Conservation (phyloP, 2,113 vertebrate species). For the Ahaetulla prasina region DNA sequence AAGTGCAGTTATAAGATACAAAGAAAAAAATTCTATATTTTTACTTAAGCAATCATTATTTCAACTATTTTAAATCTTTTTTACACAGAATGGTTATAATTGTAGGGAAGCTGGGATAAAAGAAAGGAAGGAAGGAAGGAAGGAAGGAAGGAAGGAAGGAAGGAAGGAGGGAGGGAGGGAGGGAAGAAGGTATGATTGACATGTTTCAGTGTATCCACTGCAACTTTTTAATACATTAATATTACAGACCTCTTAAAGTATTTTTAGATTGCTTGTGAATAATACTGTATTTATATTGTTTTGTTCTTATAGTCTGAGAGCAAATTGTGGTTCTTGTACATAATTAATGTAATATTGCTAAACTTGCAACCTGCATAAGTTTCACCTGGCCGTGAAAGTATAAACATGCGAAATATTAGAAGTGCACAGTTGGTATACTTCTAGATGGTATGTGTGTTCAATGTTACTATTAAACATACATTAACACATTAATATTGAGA, state of each 20-base stretch:
- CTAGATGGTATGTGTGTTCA: background rate
- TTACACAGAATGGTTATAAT: background rate
- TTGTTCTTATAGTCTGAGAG: background rate
- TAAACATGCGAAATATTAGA: background rate
- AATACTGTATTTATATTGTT: background rate
- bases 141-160: background rate
- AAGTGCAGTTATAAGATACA: background rate
- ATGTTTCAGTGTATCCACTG: background rate
- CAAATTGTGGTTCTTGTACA: background rate
- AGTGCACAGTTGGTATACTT: background rate
- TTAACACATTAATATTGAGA: background rate
- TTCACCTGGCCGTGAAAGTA: background rate
- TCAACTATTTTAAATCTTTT: background rate
- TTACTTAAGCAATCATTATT: background rate
- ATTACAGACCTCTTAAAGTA: background rate
- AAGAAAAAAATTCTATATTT: background rate
- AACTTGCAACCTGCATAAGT: background rate
- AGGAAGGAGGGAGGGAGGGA: too few relatives aligned
- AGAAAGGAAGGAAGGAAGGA: accelerated
- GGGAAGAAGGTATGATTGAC: background rate
- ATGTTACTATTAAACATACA: background rate
- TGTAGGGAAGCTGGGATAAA: background rate
- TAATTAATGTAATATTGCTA: background rate
- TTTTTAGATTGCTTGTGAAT: background rate
- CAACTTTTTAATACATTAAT: background rate